Base-by-base conservation (phyloP, 1,140 invertebrate species). In the Thaumetopoea pityocampa region DNA sequence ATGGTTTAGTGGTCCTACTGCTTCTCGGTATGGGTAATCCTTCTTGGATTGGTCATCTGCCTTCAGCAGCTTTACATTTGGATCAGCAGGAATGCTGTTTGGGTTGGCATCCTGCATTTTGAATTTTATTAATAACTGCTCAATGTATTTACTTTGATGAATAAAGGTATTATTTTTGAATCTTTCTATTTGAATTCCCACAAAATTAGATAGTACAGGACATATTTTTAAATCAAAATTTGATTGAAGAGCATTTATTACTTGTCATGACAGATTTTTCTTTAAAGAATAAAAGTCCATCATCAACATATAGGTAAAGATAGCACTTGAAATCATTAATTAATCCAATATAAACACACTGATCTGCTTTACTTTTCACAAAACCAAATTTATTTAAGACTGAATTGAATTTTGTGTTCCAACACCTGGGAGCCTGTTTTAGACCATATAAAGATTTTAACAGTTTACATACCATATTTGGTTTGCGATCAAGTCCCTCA, bases 291-390 rank as follows among this genome's bases (percentile, higher is more conserved):
- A 78, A 30, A 1, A 82, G 26, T 1, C 68, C 74, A 59, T 86
- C 82, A 57, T 86, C 83, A 1, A 86, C 78, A 62, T 85, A 84
- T 0, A 83, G 50, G 3, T 59, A 60, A 3, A 85, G 24, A 19
- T 76, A 42, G 0, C 76, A 40, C 34, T 46, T 57, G 5, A 29
- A 19, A 15, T 26, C 49, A 3, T 56, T 24, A 3, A 44, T 6
- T 7, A 17, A 9, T 7, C 55, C 37, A 12, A 54, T 48, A 42
- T 68, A 82, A 3, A 82, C 37, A 51, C 70, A 76, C 7, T 53
- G 52, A 50, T 85, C 77, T 2, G 64, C 66, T 90, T 8, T n/a
- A 7, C 33, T 35, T 23, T 23, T 35, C 1, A n/a, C 20, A 23
- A 35, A 46, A 24, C 29, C 17, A 32, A 32, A 32, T 10, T 32